Percentiles rank a stretch among this genome's conserved stretches.
Conservation (phyloP, 1,140 invertebrate species). For the Paralvinella palmiformis region DNA sequence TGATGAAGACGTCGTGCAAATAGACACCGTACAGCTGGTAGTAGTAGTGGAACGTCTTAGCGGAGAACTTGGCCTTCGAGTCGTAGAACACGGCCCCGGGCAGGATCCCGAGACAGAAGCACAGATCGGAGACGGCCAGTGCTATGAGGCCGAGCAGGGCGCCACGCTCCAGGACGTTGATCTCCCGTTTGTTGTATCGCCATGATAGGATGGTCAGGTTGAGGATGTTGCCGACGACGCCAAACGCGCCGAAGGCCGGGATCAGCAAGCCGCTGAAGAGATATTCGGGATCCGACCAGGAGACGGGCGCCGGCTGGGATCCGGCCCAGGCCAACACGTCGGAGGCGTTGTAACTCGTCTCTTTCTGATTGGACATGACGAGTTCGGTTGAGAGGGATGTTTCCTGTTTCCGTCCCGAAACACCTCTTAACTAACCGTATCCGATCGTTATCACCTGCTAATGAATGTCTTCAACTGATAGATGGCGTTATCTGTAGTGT, state of each 20-base stretch:
- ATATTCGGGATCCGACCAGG: not conserved
- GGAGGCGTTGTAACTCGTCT: not conserved
- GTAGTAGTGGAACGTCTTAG: not conserved
- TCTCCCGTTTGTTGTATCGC: conserved; percentile 21
- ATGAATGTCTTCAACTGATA: too few relatives aligned
- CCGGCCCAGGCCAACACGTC: not conserved
- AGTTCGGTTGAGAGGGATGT: too few relatives aligned
- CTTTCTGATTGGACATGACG: too few relatives aligned
- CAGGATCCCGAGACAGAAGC: conserved; percentile 15
- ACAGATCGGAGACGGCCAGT: conserved; percentile 14
- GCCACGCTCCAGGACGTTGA: conserved; percentile 15
- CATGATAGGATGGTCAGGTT: conserved; percentile 40
- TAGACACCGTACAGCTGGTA: conserved; percentile 11
- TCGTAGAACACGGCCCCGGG: not conserved
- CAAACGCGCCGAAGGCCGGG: conserved; percentile 38
- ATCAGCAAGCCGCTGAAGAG: conserved; percentile 33
- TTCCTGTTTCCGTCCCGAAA: too few relatives aligned
- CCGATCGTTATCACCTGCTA: too few relatives aligned
- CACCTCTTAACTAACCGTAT: too few relatives aligned
- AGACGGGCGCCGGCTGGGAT: not conserved
- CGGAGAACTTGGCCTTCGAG: not conserved
- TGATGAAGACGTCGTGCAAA: conserved; percentile 18
- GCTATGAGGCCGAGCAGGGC: conserved; percentile 14
- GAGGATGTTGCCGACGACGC: conserved; percentile 36
- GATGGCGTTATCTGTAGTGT: too few relatives aligned